Evolutionary conservation across 2,113 vertebrate genomes (phyloP).

Genomic region (Raja brachyura): DNA sequence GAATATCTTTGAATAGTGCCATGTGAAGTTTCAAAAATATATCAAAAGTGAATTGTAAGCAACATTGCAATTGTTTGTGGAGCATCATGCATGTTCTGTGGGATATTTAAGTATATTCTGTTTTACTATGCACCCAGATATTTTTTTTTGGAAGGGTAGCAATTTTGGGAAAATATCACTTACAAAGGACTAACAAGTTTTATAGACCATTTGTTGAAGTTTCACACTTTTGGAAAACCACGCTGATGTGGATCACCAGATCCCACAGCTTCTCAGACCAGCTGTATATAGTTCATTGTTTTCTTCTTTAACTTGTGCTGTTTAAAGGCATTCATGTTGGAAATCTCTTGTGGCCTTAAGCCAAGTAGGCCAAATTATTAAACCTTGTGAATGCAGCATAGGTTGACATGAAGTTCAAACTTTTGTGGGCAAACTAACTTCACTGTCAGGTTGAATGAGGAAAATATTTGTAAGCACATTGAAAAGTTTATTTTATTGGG

Average conservation of each 20-base stretch:
- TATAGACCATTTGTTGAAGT: neutral
- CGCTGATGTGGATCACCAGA: neutral
- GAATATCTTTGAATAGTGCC: neutral
- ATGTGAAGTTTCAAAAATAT: neutral
- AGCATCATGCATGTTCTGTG: neutral
- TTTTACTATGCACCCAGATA: conserved; percentile 22
- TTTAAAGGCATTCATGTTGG: conserved; percentile 30
- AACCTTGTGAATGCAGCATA: neutral
- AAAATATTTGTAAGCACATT: conserved; percentile 30
- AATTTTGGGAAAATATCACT: neutral
- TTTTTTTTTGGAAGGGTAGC: conserved; percentile 6
- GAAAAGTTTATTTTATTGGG: neutral
- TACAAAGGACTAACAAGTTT: neutral
- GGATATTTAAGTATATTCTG: neutral
- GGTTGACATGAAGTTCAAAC: conserved; percentile 6
- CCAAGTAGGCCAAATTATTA: conserved; percentile 30
- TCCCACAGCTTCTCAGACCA: conserved; percentile 3
- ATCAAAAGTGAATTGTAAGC: neutral
- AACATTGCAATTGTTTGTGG: neutral
- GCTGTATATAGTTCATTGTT: conserved; percentile 1
- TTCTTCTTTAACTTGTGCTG: conserved; percentile 27
- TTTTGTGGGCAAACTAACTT: too few species aligned
- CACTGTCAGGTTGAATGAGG: neutral
- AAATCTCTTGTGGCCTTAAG: conserved; percentile 6
- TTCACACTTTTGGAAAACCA: neutral